Evolutionary conservation across 2,113 vertebrate species (phyloP), one percentile per base, ranked within the genome.

Genomic region (Lasiurus cinereus): DNA sequence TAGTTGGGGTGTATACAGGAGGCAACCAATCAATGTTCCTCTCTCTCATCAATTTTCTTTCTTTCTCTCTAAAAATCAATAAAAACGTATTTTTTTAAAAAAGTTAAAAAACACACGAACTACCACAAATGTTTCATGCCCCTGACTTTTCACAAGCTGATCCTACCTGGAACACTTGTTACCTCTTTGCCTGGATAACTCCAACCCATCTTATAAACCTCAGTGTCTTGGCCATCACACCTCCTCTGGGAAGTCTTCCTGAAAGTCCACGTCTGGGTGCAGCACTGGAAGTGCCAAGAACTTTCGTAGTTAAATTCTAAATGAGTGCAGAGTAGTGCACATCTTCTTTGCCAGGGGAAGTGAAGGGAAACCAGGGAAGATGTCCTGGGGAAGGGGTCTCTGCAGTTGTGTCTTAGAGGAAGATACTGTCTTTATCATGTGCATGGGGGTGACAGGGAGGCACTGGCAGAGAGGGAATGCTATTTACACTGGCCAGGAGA

Each of bases 171-270:
- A 87, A 50, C 21, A 29, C 22, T 92, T 87, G 19, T 56, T 78
- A 86, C 31, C 21, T 78, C 67, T 36, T 50, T 66, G 19, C 89
- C 46, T 48, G 54, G 9, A 15, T 94, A 86, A 94, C n/a, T 82
- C 19, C 8, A 74, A 21, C 2, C 3, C 13, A 19, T 73, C 24
- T 77, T 87, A 88, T 31, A 33, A 87, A 96, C 93, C 21, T 66
- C 88, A 72, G n/a, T 12, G 46, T 88, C 18, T 33, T 3, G 4
- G 4, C 29, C 48, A 83, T 66, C 6, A 76, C 6, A 39, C 3
- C 46, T 93, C 36, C 14, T 86, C 46, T 29, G 19, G 36, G 56
- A 95, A 79, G 64, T 70, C 85, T 83, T 92, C 14, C 73, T 88
- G 33, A 84, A 90, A 88, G 59, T 52, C 46, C 31, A 46, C 2